Base-by-base conservation (phyloP, 2,113 vertebrate species). In the Opisthocomus hoazin region DNA sequence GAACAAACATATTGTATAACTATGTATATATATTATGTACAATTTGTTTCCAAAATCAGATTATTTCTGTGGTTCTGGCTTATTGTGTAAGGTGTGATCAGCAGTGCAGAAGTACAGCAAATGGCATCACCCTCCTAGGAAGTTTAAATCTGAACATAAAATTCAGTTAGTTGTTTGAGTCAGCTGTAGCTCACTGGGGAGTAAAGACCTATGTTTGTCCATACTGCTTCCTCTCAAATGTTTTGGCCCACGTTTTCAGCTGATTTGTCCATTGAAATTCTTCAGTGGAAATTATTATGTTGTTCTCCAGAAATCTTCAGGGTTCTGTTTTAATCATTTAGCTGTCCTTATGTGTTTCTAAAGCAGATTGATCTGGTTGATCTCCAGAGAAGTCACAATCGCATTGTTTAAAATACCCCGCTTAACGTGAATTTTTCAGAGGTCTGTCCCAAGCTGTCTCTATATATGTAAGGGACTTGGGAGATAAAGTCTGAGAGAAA, bases 241-340 rank as follows among this genome's bases (percentile, higher is more conserved):
- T 65, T 69, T 53, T 20, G 48, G n/a, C 46, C 66, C 22, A 2
- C 0, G 0, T 53, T 45, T 80, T 46, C 60, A 58, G 24, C 39
- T 75, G 39, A 46, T 64, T 5, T 82, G 20, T 9, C 83, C 77
- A 16, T 82, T 84, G 39, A 66, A 73, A 74, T 87, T 41, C 32
- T 60, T 88, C 84, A 50, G 2, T 93, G 87, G 69, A 89, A 87
- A 14, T 22, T 9, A 63, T 68, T 75, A 1, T 37, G 32, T 5
- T 77, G 41, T 32, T 95, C 54, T 85, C 23, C 73, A 93, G 96
- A 90, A 78, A 76, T 81, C 75, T 79, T 86, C 43, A 85, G 68
- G 75, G 32, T 29, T 90, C 85, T 48, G 34, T 54, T 86, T 45
- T 39, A 75, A n/a, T 78, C 11, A 15, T 26, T 91, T 76, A 53